phyloP scores from a whole-genome alignment of 2,797 vertebrate species.

The Mormyrops boulengeri region DNA sequence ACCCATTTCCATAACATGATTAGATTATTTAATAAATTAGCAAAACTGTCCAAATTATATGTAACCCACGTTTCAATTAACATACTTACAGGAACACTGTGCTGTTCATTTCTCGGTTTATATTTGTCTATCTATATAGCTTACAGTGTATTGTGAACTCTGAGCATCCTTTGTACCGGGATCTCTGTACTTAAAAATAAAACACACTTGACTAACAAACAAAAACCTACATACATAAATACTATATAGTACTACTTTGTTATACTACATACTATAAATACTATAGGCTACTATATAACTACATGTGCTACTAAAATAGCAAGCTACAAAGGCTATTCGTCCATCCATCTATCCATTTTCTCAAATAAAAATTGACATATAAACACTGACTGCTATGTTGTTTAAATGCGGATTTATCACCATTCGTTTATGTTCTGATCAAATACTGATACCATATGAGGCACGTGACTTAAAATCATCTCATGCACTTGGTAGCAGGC shows the following conservation, averaged over 20 bases:
- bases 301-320: not conserved
- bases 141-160: not conserved
- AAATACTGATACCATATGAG: not conserved
- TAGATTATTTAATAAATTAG: constrained; percentile 36
- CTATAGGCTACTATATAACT: not conserved
- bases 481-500: too few species aligned
- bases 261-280: not conserved
- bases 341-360: not conserved
- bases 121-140: not conserved
- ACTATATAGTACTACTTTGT: not conserved
- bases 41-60: constrained; percentile 19
- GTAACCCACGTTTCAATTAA: constrained; percentile 1
- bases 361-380: not conserved
- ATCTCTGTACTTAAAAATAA: not conserved
- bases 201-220: not conserved
- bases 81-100: not conserved
- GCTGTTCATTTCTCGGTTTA: not conserved
- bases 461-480: not conserved
- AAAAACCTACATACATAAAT: not conserved
- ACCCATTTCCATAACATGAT: constrained; percentile 18
- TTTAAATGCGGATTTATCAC: not conserved
- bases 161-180: not conserved
- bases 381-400: not conserved
- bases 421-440: not conserved
- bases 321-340: not conserved